Base-by-base conservation (phyloP, 2,113 vertebrate genomes). In the Dasyprocta punctata region DNA sequence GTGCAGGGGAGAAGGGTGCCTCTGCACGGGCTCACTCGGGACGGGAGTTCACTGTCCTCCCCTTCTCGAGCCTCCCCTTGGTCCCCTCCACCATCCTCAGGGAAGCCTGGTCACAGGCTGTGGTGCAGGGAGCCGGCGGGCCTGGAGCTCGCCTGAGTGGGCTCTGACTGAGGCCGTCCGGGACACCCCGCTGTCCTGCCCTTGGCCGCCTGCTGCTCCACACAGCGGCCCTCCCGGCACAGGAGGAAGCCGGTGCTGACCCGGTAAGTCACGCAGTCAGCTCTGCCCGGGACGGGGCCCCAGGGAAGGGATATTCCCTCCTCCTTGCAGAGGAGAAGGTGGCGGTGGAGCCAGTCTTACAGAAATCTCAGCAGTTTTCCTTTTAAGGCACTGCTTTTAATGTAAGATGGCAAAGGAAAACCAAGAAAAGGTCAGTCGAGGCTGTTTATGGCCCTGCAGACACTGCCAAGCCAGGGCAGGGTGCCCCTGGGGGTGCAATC, bases 301-400 rank as follows among this genome's bases (percentile, higher is more conserved):
- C 69, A 6, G 33, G 33, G n/a, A 36, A 36, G 56, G 60, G 71
- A 10, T 14, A 26, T 17, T 30, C 85, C 90, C 63, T 14, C 17
- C 17, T 65, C 47, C 41, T 60, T 1, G 33, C 6, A 2, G 60
- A 56, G 7, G 12, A n/a, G 78, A 90, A 82, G 94, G 28, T 1
- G 36, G 94, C 87, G 89, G 33, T 20, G 49, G 67, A 41, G 3
- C 75, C 5, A 38, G 19, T 49, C 78, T 69, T 54, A 26, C n/a
- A 36, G 58, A 91, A 56, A 61, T 60, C 49, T 0, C n/a, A 0
- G 80, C 47, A 4, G 78, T 3, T 92, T 90, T 20, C 95, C 93
- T 94, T 94, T 80, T 73, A 83, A 80, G 85, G 84, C 58, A 47
- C 49, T 89, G 69, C 81, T 97, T 92, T 56, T 69, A 3, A 73